Percentiles rank a stretch among this genome's conserved stretches.
Evolutionary conservation across 35 echinoderm and acorn worm genomes (phyloP).

Genomic region (Ophiothrix spiculata): DNA sequence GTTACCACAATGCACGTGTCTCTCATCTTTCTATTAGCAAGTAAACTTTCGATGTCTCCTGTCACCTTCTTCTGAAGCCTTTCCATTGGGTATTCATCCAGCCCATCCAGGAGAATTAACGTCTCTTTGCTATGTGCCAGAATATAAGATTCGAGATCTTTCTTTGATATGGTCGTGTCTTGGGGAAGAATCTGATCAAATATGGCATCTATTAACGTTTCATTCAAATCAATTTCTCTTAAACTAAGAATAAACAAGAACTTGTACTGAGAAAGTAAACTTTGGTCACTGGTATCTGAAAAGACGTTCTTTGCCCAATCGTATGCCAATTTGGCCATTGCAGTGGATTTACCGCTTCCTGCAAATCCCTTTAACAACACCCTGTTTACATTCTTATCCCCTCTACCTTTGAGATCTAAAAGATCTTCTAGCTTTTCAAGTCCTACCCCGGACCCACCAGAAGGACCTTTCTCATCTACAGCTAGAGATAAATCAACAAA

Average conservation of each 20-base stretch:
- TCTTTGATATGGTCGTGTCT: neutral
- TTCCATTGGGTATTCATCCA: neutral
- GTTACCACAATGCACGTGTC: neutral
- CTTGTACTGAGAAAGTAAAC: neutral
- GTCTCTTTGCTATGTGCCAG: neutral
- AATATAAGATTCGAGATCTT: neutral
- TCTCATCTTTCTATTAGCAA: neutral
- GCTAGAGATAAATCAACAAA: neutral
- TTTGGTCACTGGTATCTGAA: neutral
- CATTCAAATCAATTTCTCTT: neutral
- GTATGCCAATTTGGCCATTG: neutral
- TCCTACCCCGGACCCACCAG: neutral
- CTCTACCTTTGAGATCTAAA: neutral
- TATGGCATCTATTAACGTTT: neutral
- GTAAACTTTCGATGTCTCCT: neutral
- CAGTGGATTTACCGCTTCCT: neutral
- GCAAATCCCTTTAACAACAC: neutral
- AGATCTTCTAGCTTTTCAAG: neutral
- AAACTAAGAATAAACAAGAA: neutral
- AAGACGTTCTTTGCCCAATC: neutral
- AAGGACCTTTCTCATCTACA: neutral
- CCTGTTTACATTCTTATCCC: neutral
- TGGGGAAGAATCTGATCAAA: neutral
- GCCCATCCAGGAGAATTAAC: neutral
- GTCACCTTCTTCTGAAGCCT: neutral